Base-by-base conservation (phyloP, 2,888 invertebrate species). In the Dryococelus australis region DNA sequence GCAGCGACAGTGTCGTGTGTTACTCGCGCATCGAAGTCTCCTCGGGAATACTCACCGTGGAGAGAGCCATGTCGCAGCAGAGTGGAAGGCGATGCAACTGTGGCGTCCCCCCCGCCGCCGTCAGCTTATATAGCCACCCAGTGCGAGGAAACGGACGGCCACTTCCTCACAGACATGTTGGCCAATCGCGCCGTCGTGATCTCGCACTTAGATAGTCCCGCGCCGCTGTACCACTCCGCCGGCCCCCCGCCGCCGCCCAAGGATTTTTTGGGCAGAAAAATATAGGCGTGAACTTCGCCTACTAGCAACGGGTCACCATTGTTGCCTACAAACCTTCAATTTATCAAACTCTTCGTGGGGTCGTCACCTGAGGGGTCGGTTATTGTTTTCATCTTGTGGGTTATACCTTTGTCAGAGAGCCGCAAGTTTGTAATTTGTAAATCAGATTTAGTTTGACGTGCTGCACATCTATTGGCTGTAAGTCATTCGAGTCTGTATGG, bases 181-280 rank as follows among this genome's bases (percentile, higher is more conserved):
- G 65, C 65, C 65, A 65, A 65, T 65, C 65, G 65, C 65, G 65
- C 12, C 65, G 65, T 65, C 65, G 65, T 65, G 65, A 65, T 65
- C 65, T 24, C 65, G 65, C 65, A 65, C 65, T 65, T 65, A 65
- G 65, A 65, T 65, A 65, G 65, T 20, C 8, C 65, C n/a, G 20
- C 51, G 65, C 65, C 65, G 24, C 65, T 65, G 24, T 65, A 16
- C 65, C 65, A 65, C 65, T 65, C 65, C 65, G 65, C 65, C 65
- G n/a, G 6, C 47, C 12, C 6, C n/a, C 51, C 51, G 51, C 0
- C 51, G 51, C 51, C 8, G 20, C 51, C n/a, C 65, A 65, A 65
- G 65, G 65, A 65, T 65, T 0, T 65, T 65, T 65, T 16, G 8
- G 47, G 65, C 8, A 9, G 20, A 51, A 65, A 65, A 65, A 65